Evolutionary conservation across 64 coral and sea anemone genomes (phyloP).

Genomic region (Acropora yongei): DNA sequence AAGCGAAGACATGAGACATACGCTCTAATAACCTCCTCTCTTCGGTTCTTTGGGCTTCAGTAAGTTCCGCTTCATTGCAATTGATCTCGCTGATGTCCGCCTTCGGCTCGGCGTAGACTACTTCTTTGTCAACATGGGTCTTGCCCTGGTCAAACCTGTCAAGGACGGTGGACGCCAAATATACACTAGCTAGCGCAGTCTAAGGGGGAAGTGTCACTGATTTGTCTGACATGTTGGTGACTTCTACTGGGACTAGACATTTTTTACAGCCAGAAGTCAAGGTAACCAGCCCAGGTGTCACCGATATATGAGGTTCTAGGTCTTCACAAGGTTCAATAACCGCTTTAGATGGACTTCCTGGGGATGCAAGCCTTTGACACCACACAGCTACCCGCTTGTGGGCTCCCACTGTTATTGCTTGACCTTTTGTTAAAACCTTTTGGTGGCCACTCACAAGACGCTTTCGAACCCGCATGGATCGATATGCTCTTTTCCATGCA

Average conservation of each 20-base stretch:
- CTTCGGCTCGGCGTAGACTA: background rate
- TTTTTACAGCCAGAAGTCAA: conserved; percentile 16
- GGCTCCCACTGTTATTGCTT: conserved; percentile 29
- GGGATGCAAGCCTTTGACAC: conserved; percentile 31
- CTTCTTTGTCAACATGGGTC: background rate
- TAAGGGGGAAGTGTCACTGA: background rate
- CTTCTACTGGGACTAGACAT: conserved; percentile 21
- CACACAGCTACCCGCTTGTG: conserved; percentile 46
- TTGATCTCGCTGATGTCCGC: conserved; percentile 31
- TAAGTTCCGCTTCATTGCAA: conserved; percentile 36
- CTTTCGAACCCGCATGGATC: conserved; percentile 37
- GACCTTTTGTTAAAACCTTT: background rate
- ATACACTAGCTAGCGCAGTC: conserved; percentile 29
- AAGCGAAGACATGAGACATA: conserved; percentile 42
- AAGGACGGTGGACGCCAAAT: conserved; percentile 22
- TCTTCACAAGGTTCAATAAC: conserved; percentile 3
- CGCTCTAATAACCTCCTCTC: conserved; percentile 26
- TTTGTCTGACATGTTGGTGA: conserved; percentile 22
- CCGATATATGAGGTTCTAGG: conserved; percentile 35
- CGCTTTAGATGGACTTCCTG: conserved; percentile 3
- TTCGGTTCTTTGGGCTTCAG: conserved; percentile 33
- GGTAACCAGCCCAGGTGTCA: conserved; percentile 35
- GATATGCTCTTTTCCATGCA: conserved; percentile 60
- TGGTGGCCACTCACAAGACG: conserved; percentile 30
- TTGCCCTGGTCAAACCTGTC: background rate